Evolutionary conservation across 2,797 vertebrate genomes (phyloP), one percentile per base, ranked within the genome.

Genomic region (Hydrophis major): DNA sequence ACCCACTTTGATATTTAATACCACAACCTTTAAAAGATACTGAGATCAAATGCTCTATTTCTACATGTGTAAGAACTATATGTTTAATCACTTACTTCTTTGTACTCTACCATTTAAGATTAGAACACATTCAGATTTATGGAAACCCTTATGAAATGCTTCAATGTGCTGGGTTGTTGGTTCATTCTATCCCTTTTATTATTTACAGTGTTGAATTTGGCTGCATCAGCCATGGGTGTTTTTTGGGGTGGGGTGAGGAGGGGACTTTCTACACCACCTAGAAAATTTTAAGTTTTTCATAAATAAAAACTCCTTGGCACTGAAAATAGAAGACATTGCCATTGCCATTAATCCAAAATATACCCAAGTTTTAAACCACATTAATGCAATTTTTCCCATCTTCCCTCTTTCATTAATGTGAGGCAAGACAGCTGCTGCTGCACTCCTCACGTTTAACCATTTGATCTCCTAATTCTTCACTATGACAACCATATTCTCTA

Each of bases 391-490:
- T 59, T 87, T 74, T 37, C 37, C 47, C 56, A 91, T 16, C 42
- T 59, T 28, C 32, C 42, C 66, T 50, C 69, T n/a, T 50, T n/a
- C 90, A 90, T 88, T 92, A 92, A 59, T 88, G 32, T 57, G 22
- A 78, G 57, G 88, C 57, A 61, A 14, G 56, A 83, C 92, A 93
- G 47, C 69, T 91, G 66, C 66, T 91, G 6, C 59, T 89, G 10
- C 66, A 91, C 90, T 87, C 94, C 28, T 83, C 92, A 16, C 60
- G 87, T 78, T 50, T 20, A 89, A 7, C 59, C 37, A 89, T 28
- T 16, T 37, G 0, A 69, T 91, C 60, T 94, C 78, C 61, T 50
- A 32, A 87, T 93, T 94, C 89, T 90, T 90, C 60, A 69, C 27
- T n/a, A 42, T 61, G 89, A 50, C 2, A 92, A 18, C 32, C 14